Evolutionary conservation across 2,113 vertebrate genomes (phyloP).

Genomic region (Stictonetta naevosa): DNA sequence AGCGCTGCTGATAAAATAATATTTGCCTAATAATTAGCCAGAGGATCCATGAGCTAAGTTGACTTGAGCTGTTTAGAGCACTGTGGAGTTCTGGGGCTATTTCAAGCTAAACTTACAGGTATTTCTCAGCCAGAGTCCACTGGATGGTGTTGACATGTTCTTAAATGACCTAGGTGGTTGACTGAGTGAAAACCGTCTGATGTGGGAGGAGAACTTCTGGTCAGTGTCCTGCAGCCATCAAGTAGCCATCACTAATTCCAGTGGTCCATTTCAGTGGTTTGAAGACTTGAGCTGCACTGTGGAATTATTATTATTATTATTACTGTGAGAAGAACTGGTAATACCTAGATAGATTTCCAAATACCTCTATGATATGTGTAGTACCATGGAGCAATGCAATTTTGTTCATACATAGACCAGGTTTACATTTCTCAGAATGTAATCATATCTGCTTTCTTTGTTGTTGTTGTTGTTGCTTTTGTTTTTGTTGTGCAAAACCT

Average conservation of each 20-base stretch:
- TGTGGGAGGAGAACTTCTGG: neutral
- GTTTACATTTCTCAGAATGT: neutral
- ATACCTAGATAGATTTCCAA: neutral
- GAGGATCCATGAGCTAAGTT: constrained; percentile 9
- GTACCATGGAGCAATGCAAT: neutral
- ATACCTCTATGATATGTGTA: neutral
- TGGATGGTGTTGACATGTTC: constrained; percentile 17
- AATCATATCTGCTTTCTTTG: neutral
- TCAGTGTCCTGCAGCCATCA: neutral
- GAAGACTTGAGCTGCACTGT: neutral
- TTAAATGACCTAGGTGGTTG: constrained; percentile 27
- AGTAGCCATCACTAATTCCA: neutral
- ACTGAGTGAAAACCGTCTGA: constrained; percentile 15
- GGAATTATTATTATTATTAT: neutral
- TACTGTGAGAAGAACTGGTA: neutral
- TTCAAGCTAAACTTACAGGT: neutral
- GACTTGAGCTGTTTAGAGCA: neutral
- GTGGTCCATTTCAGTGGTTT: neutral
- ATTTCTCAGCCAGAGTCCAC: neutral
- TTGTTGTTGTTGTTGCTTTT: neutral
- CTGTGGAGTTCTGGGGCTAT: neutral
- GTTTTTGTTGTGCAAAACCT: neutral
- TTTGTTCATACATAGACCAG: neutral
- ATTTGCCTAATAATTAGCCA: neutral
- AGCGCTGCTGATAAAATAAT: constrained; percentile 25